Base-by-base conservation (phyloP, 2,888 invertebrate genomes). In the Alsophila aescularia region DNA sequence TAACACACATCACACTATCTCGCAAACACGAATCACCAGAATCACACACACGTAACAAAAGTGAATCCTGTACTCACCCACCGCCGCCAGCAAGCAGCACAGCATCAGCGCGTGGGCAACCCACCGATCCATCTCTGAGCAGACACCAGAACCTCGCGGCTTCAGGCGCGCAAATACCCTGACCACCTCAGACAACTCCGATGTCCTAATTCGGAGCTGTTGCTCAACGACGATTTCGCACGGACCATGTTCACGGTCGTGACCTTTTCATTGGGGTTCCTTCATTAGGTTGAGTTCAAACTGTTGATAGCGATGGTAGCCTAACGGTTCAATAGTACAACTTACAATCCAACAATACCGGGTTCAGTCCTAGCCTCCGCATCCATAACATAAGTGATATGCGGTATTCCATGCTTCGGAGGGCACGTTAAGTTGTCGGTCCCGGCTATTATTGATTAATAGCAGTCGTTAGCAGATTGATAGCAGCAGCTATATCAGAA, bases 181-280 rank as follows among this genome's bases (percentile, higher is more conserved):
- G 52, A 27, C 59, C 42, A 59, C 63, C 58, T 41, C 50, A 62
- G 66, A 56, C 58, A 64, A 53, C 43, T 50, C 59, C 60, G 66
- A 71, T 71, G 80, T 78, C 75, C 77, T 72, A 73, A 75, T 34
- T 43, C 16, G 24, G 12, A 7, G 12, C 10, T 14, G 34, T 85
- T 83, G 77, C 82, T 60, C 69, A 82, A 81, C 77, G 69, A 66
- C 70, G 81, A 88, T 88, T 87, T 81, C 82, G 75, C 83, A 86
- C 87, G 87, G 71, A 71, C 66, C 35, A 15, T 34, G 58, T 62
- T 75, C 81, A 87, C 66, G 87, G 87, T 75, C 86, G 48, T 68
- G 85, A 87, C 87, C 86, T 87, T 76, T 77, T 63, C 55, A 58
- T 60, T 60, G 52, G 50, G 48, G 60, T 63, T 60, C 60, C 44